phyloP scores from a whole-genome alignment of 2,113 vertebrate species.

The Emberiza fucata region DNA sequence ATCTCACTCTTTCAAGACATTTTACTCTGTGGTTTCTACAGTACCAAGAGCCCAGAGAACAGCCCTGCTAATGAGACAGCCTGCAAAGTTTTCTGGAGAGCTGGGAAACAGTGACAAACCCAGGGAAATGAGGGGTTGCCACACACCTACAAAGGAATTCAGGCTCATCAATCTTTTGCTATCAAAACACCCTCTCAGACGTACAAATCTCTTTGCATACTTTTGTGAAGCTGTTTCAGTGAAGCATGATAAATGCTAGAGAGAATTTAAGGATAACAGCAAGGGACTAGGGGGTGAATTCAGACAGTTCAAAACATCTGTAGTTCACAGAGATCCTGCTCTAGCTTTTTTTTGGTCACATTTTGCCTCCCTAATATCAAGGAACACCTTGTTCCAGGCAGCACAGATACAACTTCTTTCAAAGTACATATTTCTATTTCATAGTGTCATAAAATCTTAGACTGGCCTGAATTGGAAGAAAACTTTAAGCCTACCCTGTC shows the following conservation, averaged over 20 bases:
- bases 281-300: neutral
- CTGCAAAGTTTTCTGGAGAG: neutral
- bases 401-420: neutral
- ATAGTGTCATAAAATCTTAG: too few relatives aligned
- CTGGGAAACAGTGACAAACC: neutral
- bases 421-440: neutral
- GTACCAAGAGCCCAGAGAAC: neutral
- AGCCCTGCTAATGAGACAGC: neutral
- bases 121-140: constrained; percentile 27
- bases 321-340: neutral
- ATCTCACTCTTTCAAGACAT: neutral
- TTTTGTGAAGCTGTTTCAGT: neutral
- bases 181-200: constrained; percentile 42
- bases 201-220: neutral
- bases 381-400: neutral
- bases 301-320: neutral
- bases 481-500: neutral
- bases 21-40: neutral
- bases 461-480: neutral
- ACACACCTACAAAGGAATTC: neutral
- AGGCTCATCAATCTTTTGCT: constrained; percentile 20
- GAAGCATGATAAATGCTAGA: neutral
- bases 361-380: neutral
- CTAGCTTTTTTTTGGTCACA: neutral
- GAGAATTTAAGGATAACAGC: neutral